Percentiles rank a stretch among this genome's conserved stretches.
Conservation (phyloP, 2,888 invertebrate species). For the Harpalus rufipes region DNA sequence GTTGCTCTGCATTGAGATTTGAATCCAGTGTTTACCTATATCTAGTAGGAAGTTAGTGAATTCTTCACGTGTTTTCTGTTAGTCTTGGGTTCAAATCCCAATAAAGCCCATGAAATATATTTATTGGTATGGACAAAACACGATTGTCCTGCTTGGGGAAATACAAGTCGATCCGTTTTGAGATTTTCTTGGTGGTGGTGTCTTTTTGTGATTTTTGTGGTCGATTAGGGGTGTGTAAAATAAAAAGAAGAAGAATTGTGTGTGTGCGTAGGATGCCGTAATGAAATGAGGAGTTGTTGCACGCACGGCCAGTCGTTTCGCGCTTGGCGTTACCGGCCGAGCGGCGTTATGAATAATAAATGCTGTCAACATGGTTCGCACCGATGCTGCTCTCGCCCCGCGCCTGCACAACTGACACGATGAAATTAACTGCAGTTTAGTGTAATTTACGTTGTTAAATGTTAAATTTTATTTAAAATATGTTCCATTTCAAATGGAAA, state of each 20-base stretch:
- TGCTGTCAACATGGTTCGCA: constrained; percentile 62
- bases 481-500: constrained; percentile 67
- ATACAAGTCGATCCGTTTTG: too few species aligned
- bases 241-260: background rate
- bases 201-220: background rate
- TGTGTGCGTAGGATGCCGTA: background rate
- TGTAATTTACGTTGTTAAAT: constrained; percentile 67
- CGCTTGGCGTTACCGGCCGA: constrained; percentile 51
- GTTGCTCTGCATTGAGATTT: too few species aligned
- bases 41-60: too few species aligned
- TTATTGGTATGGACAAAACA: too few species aligned
- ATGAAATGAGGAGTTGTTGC: background rate
- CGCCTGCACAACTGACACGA: constrained; percentile 56
- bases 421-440: constrained; percentile 67
- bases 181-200: too few species aligned
- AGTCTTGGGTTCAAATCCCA: too few species aligned
- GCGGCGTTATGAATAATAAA: constrained; percentile 65
- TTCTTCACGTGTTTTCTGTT: too few species aligned
- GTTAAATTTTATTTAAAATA: constrained; percentile 68
- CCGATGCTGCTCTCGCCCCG: constrained; percentile 26
- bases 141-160: too few species aligned
- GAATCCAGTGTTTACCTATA: too few species aligned
- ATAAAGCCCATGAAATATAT: too few species aligned
- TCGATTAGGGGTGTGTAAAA: background rate
- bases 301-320: constrained; percentile 11